These are phyloP conservation scores for Hippocampus mohnikei DNA, from an alignment of 2,113 vertebrate species.

Conservation along the genomic window DNA sequence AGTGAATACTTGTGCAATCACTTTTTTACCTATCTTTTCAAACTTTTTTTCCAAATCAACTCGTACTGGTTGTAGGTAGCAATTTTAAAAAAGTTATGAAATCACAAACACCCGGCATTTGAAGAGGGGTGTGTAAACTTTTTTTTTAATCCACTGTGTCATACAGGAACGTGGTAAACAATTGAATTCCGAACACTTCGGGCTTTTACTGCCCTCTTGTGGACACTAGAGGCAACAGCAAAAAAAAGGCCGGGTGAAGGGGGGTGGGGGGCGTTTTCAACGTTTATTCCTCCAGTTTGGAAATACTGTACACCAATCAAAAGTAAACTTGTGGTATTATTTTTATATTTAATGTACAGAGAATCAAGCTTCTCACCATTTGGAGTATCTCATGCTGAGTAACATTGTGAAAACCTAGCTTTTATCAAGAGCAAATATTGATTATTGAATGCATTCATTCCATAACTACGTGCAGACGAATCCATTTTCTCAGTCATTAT, in stretches of 20 bases:
- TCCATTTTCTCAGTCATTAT: background rate
- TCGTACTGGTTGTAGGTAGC: no score
- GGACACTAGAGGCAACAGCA: background rate
- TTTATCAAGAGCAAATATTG: background rate
- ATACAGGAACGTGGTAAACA: background rate
- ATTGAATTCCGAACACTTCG: background rate
- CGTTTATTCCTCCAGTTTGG: background rate
- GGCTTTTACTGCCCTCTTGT: conserved; percentile 24
- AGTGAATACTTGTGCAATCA: background rate
- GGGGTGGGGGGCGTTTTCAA: no score
- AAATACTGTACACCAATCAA: background rate
- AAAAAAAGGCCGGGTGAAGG: background rate
- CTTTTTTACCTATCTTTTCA: background rate
- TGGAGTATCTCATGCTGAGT: background rate
- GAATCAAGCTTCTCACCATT: background rate
- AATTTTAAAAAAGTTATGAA: no score
- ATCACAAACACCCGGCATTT: background rate
- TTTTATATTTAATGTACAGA: background rate
- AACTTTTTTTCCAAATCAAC: no score
- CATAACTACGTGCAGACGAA: background rate
- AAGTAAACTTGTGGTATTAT: background rate
- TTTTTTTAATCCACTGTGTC: background rate
- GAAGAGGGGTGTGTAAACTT: background rate
- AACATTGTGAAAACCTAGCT: background rate
- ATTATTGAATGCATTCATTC: background rate